Evolutionary conservation across 2,888 invertebrate species (phyloP).

Genomic region (Alitta virens): DNA sequence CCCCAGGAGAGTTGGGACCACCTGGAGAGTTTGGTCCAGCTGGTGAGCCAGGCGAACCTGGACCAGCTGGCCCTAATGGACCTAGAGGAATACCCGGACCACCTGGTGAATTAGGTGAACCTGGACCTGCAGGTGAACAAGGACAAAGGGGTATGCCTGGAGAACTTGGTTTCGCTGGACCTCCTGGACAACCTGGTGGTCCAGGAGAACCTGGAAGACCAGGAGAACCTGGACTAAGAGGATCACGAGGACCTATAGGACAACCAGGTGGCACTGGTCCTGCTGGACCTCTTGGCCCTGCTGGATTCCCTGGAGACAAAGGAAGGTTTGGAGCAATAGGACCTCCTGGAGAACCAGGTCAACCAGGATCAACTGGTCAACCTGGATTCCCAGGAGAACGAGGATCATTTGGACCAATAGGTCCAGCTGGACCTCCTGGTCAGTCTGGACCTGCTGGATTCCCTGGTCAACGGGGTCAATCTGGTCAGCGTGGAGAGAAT

Average conservation of each 20-base stretch:
- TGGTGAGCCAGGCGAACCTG: slow-evolving; percentile 66
- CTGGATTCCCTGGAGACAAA: slow-evolving; percentile 34
- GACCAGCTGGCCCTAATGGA: slow-evolving; percentile 59
- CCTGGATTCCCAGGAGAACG: slow-evolving; percentile 56
- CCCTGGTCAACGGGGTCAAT: slow-evolving; percentile 18
- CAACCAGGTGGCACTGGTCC: slow-evolving; percentile 2
- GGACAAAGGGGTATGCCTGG: slow-evolving; percentile 12
- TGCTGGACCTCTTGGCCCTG: slow-evolving; percentile 22
- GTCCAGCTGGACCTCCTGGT: slow-evolving; percentile 20
- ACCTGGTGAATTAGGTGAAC: slow-evolving; percentile 14
- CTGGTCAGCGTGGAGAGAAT: slow-evolving; percentile 17
- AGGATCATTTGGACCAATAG: slow-evolving; percentile 50
- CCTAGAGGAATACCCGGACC: slow-evolving; percentile 59
- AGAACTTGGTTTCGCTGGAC: slow-evolving; percentile 7
- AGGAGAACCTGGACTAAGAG: slow-evolving; percentile 22
- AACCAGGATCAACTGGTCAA: slow-evolving; percentile 27
- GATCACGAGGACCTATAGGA: slow-evolving; percentile 13
- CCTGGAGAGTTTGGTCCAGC: slow-evolving; percentile 15
- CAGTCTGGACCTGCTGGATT: slow-evolving; percentile 15
- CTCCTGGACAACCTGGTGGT: slow-evolving; percentile 15
- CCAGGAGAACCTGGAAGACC: slow-evolving; percentile 30
- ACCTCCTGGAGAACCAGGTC: slow-evolving; percentile 34
- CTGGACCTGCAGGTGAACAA: slow-evolving; percentile 21
- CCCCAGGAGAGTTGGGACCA: slow-evolving; percentile 51
- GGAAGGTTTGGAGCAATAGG: slow-evolving; percentile 61